These are phyloP conservation scores for Cotesia vestalis DNA, from an alignment of 1,140 invertebrate genomes.

Conservation along the genomic window DNA sequence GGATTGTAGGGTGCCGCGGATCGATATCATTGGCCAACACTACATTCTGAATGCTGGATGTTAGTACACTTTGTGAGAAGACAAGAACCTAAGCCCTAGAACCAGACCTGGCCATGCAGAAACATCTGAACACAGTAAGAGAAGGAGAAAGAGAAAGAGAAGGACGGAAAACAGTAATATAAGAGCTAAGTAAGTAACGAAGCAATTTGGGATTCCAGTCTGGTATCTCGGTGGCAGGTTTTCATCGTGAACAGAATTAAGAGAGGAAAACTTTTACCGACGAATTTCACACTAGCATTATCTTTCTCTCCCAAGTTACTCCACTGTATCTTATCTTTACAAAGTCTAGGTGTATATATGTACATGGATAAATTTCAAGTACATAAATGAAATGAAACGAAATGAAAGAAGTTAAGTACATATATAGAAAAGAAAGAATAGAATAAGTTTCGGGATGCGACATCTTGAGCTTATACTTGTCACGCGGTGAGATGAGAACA, in stretches of 20 bases:
- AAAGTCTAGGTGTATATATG: too few relatives aligned
- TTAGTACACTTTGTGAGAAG: background rate
- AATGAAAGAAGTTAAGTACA: too few relatives aligned
- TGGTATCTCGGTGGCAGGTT: background rate
- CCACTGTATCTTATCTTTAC: too few relatives aligned
- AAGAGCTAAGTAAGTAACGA: slow-evolving; percentile 20
- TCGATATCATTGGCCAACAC: slow-evolving; percentile 18
- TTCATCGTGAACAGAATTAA: slow-evolving; percentile 21
- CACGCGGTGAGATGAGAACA: slow-evolving; percentile 1
- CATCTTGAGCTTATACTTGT: too few relatives aligned
- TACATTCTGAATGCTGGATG: background rate
- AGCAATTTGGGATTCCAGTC: slow-evolving; percentile 30
- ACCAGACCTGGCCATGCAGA: too few relatives aligned
- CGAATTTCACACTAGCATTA: slow-evolving; percentile 9
- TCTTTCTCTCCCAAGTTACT: background rate
- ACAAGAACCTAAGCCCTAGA: too few relatives aligned
- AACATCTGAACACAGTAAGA: background rate
- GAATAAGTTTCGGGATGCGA: too few relatives aligned
- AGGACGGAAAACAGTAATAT: too few relatives aligned
- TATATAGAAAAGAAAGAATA: too few relatives aligned
- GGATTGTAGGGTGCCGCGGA: background rate
- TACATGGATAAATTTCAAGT: too few relatives aligned
- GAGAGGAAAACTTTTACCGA: background rate
- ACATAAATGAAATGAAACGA: too few relatives aligned
- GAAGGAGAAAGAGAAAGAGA: too few relatives aligned